A percentile compares a stretch with the other conserved stretches of the same genome.
phyloP scores from a whole-genome alignment of 2,888 invertebrate species.

The Morpho achilles region DNA sequence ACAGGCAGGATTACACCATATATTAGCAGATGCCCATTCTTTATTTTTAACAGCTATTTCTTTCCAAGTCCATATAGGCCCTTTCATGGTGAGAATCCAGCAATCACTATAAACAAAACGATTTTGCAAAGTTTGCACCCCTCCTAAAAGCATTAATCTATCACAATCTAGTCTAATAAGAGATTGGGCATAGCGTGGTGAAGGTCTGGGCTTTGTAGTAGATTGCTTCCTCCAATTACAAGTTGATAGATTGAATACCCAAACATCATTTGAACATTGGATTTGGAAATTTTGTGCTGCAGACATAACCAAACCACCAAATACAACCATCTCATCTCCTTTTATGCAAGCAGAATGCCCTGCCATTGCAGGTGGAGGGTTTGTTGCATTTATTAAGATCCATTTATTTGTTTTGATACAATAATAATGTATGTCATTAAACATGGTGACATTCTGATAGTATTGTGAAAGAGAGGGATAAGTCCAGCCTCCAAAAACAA shows the following conservation, averaged over 20 bases:
- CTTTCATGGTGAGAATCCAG: constrained; percentile 91
- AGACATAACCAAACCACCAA: constrained; percentile 84
- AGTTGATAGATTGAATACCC: constrained; percentile 90
- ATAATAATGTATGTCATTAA: constrained; percentile 95
- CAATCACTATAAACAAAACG: constrained; percentile 89
- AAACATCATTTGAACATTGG: constrained; percentile 88
- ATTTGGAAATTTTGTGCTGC: constrained; percentile 68
- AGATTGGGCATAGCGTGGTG: constrained; percentile 96
- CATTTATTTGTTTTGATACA: constrained; percentile 90
- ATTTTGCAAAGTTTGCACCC: constrained; percentile 92
- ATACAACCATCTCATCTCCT: constrained; percentile 89
- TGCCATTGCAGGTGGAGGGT: constrained; percentile 90
- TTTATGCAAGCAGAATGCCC: constrained; percentile 96
- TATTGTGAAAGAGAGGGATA: constrained; percentile 92
- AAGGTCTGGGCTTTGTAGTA: constrained; percentile 84
- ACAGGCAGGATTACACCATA: constrained; percentile 97
- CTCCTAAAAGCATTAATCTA: constrained; percentile 90
- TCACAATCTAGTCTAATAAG: constrained; percentile 89
- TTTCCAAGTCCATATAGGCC: constrained; percentile 85
- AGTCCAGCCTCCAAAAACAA: constrained; percentile 97
- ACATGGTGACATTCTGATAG: constrained; percentile 91
- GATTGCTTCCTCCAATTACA: constrained; percentile 88
- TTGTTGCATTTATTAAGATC: constrained; percentile 81
- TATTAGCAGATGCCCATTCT: constrained; percentile 89
- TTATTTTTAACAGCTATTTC: constrained; percentile 87